phyloP scores from a whole-genome alignment of 2,113 vertebrate species.

The Oryzias curvinotus region DNA sequence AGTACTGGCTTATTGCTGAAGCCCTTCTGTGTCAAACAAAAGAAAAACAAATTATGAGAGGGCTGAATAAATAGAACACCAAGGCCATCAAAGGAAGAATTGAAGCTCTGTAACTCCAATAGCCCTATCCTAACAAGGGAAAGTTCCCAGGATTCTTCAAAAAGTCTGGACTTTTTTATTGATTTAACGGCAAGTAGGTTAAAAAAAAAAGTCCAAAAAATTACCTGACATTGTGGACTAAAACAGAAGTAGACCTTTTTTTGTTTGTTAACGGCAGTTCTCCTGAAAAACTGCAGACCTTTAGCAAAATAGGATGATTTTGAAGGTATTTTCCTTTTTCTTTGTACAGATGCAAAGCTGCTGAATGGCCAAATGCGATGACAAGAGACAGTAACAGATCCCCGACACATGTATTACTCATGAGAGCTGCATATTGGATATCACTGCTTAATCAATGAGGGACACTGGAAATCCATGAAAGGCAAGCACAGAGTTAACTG shows the following conservation, averaged over 20 bases:
- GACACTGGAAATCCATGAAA: slow-evolving; percentile 33
- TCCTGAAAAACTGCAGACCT: background rate
- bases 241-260: slow-evolving; percentile 52
- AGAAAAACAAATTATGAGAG: slow-evolving; percentile 19
- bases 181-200: slow-evolving; percentile 41
- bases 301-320: slow-evolving; percentile 6
- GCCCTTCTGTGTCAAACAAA: slow-evolving; percentile 38
- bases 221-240: slow-evolving; percentile 54
- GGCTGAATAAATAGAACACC: slow-evolving; percentile 26
- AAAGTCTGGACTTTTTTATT: slow-evolving; percentile 11
- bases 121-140: slow-evolving; percentile 47
- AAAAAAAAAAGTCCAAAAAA: slow-evolving; percentile 52
- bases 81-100: slow-evolving; percentile 45
- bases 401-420: slow-evolving; percentile 19
- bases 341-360: slow-evolving; percentile 19
- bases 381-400: background rate
- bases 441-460: slow-evolving; percentile 59
- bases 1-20: slow-evolving; percentile 23
- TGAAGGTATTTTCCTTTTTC: background rate
- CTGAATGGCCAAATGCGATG: slow-evolving; percentile 8
- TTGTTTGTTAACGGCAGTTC: slow-evolving; percentile 43
- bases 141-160: slow-evolving; percentile 31
- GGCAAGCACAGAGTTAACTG: slow-evolving; percentile 44
- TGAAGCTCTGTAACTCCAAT: slow-evolving; percentile 30
- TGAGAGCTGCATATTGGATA: slow-evolving; percentile 16